These are phyloP conservation scores for Squalus acanthias DNA, from an alignment of 2,797 vertebrate species.

Conservation along the genomic window DNA sequence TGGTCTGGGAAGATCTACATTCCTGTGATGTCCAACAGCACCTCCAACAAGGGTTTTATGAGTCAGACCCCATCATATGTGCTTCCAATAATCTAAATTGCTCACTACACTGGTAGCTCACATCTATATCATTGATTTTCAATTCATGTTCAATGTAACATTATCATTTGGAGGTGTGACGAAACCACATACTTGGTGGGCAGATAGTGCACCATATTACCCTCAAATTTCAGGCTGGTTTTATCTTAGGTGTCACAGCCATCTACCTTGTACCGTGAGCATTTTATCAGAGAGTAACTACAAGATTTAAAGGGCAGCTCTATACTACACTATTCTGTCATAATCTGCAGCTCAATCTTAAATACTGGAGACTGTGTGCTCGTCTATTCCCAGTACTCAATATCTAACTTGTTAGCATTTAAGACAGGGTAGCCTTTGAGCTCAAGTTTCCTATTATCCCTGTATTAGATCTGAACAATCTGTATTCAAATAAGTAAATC, in stretches of 20 bases:
- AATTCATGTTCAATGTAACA: not conserved
- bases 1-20: not conserved
- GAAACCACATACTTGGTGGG: not conserved
- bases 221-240: not conserved
- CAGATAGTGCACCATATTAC: not conserved
- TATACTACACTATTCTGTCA: not conserved
- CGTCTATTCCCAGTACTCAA: no score
- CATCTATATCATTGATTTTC: not conserved
- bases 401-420: no score
- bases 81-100: not conserved
- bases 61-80: not conserved
- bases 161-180: not conserved
- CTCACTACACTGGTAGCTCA: not conserved
- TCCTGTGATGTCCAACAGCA: not conserved
- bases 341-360: conserved; percentile 1
- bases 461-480: not conserved
- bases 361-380: not conserved
- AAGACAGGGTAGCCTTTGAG: no score
- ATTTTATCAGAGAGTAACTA: not conserved
- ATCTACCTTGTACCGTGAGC: not conserved
- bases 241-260: not conserved
- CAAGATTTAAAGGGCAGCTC: not conserved
- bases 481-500: not conserved
- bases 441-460: not conserved
- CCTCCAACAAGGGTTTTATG: not conserved